Percentiles rank a stretch among this genome's conserved stretches.
phyloP scores from a whole-genome alignment of 2,888 invertebrate species.

The Euclidia mi region DNA sequence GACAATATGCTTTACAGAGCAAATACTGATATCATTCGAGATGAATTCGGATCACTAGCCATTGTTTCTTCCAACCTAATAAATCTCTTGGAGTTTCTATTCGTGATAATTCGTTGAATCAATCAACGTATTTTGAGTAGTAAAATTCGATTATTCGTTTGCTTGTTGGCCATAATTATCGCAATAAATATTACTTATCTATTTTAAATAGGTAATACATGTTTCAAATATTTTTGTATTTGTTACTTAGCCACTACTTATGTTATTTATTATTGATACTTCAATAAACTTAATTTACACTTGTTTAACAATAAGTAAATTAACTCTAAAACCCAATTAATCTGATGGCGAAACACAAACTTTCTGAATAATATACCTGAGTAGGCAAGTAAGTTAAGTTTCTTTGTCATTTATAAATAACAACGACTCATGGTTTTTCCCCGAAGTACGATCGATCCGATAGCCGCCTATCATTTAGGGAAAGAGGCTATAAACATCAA shows the following conservation, averaged over 20 bases:
- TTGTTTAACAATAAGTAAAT: too few relatives aligned
- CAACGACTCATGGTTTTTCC: conserved; percentile 79
- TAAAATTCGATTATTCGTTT: not conserved
- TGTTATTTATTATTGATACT: too few relatives aligned
- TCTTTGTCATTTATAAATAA: conserved; percentile 48
- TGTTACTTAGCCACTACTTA: too few relatives aligned
- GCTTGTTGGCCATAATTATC: too few relatives aligned
- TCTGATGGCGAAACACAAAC: not conserved
- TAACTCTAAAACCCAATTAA: not conserved
- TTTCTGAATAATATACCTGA: not conserved
- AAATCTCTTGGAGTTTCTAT: conserved; percentile 14
- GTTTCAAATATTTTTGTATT: too few relatives aligned
- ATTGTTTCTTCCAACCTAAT: conserved; percentile 42
- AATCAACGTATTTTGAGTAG: conserved; percentile 1
- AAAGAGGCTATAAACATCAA: conserved; percentile 75
- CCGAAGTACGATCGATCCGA: conserved; percentile 75
- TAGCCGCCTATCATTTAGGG: conserved; percentile 73
- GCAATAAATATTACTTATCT: too few relatives aligned
- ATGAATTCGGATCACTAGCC: conserved; percentile 27
- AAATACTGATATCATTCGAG: conserved; percentile 51
- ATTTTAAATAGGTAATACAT: too few relatives aligned
- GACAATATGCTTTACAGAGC: conserved; percentile 55
- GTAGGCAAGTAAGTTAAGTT: conserved; percentile 19
- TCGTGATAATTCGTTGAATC: not conserved
- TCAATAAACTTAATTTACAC: too few relatives aligned